phyloP scores from a whole-genome alignment of 2,888 invertebrate genomes.

The Galeopsomyia nigrocyanea region DNA sequence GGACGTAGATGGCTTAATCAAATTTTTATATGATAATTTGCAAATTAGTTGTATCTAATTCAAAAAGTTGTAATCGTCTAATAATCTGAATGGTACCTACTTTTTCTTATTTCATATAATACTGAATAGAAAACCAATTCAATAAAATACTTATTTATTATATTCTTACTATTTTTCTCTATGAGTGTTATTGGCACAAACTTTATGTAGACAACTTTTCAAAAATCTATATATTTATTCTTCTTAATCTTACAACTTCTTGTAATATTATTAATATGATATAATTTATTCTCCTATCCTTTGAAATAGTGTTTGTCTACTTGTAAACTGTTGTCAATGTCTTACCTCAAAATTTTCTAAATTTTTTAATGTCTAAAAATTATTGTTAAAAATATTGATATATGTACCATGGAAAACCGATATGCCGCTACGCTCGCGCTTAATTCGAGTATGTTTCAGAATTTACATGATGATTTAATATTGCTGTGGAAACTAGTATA shows the following conservation, averaged over 20 bases:
- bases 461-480: slow-evolving; percentile 14
- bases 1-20: too few species aligned
- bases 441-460: slow-evolving; percentile 21
- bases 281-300: background rate
- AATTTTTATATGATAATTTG: too few species aligned
- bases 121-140: too few species aligned
- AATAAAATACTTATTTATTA: too few species aligned
- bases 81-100: too few species aligned
- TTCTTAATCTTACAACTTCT: background rate
- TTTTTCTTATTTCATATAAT: too few species aligned
- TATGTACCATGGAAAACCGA: slow-evolving; percentile 25
- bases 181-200: too few species aligned
- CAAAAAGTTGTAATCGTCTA: too few species aligned
- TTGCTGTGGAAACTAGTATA: slow-evolving; percentile 7
- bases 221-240: background rate
- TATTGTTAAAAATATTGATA: background rate
- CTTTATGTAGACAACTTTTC: too few species aligned
- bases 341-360: background rate
- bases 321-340: background rate
- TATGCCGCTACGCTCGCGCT: slow-evolving; percentile 47
- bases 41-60: too few species aligned
- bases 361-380: background rate
- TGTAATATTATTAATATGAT: background rate
- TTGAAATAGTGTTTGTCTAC: too few species aligned
- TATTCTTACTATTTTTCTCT: too few species aligned